Conservation (phyloP, 1,140 invertebrate genomes). For the Microplitis mediator region DNA sequence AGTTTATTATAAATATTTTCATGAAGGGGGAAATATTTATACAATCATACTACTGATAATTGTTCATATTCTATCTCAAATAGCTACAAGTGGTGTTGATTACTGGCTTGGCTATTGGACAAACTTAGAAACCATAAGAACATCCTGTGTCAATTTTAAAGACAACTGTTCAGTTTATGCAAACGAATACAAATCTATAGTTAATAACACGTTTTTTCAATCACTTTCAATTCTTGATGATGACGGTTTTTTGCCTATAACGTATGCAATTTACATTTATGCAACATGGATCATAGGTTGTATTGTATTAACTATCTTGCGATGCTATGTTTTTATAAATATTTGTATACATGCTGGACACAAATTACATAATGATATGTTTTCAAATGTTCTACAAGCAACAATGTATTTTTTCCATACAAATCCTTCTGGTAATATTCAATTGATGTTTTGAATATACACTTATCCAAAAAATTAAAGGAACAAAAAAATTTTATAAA, state of each 20-base stretch:
- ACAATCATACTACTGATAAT: slow-evolving; percentile 66
- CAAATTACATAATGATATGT: slow-evolving; percentile 84
- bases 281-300: slow-evolving; percentile 47
- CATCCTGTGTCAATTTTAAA: slow-evolving; percentile 20
- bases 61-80: slow-evolving; percentile 71
- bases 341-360: slow-evolving; percentile 82
- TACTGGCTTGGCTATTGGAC: slow-evolving; percentile 83
- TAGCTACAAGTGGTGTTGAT: slow-evolving; percentile 73
- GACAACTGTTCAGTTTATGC: slow-evolving; percentile 4
- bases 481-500: no score
- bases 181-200: slow-evolving; percentile 7
- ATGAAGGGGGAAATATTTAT: slow-evolving; percentile 68
- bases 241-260: slow-evolving; percentile 39
- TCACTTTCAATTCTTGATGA: slow-evolving; percentile 39
- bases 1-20: slow-evolving; percentile 72
- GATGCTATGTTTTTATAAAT: slow-evolving; percentile 76
- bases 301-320: slow-evolving; percentile 63
- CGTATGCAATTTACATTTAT: slow-evolving; percentile 56
- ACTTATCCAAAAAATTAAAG: no score
- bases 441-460: background rate
- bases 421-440: slow-evolving; percentile 72
- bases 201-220: slow-evolving; percentile 27
- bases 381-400: slow-evolving; percentile 74
- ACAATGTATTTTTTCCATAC: slow-evolving; percentile 86
- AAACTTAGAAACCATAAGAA: slow-evolving; percentile 57